phyloP scores from a whole-genome alignment of 2,888 invertebrate species.

The Pseudolycoriella hygida region DNA sequence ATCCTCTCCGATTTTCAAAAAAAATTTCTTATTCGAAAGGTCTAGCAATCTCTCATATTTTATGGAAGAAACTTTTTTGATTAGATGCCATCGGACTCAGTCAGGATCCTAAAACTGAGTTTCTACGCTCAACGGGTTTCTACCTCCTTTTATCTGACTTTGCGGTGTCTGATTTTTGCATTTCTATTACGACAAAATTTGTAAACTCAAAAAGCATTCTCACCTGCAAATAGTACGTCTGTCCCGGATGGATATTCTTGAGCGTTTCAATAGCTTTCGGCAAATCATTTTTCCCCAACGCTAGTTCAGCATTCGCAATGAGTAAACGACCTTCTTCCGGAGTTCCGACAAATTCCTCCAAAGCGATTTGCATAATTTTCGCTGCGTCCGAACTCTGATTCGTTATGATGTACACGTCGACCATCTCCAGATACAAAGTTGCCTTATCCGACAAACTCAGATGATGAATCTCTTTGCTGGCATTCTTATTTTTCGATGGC shows the following conservation, averaged over 20 bases:
- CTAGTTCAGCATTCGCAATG: constrained; percentile 72
- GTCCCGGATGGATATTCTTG: constrained; percentile 55
- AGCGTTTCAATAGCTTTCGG: constrained; percentile 68
- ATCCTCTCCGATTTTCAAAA: too few relatives aligned
- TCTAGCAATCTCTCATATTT: too few relatives aligned
- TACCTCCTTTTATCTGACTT: too few relatives aligned
- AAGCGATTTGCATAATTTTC: constrained; percentile 55
- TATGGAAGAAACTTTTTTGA: too few relatives aligned
- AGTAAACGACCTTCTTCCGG: constrained; percentile 71
- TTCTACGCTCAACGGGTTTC: too few relatives aligned
- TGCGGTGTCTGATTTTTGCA: too few relatives aligned
- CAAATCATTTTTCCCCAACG: constrained; percentile 60
- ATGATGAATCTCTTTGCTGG: constrained; percentile 19
- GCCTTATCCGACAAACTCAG: constrained; percentile 59
- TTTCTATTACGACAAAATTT: too few relatives aligned
- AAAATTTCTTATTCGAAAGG: too few relatives aligned
- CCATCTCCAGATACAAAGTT: constrained; percentile 72
- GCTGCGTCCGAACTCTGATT: constrained; percentile 64
- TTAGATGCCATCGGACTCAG: too few relatives aligned
- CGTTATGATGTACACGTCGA: constrained; percentile 52
- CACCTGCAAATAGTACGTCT: constrained; percentile 65
- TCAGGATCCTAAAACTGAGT: too few relatives aligned
- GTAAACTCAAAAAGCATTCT: constrained; percentile 12
- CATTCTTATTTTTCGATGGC: constrained; percentile 14
- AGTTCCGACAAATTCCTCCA: constrained; percentile 52